These are phyloP conservation scores for Cephus nigrinus DNA, from an alignment of 2,888 invertebrate species.

Conservation along the genomic window DNA sequence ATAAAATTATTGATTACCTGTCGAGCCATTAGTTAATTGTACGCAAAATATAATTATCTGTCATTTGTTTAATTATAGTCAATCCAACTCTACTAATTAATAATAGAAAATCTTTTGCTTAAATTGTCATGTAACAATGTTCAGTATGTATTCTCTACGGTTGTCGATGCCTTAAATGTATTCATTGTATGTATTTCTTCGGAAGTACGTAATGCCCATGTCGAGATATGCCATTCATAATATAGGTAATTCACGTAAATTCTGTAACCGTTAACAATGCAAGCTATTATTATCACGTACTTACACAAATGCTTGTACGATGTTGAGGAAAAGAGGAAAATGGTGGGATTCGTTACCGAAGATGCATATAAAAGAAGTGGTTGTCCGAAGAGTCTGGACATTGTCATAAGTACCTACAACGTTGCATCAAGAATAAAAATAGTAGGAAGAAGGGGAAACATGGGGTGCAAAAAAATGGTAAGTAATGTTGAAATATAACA, in stretches of 20 bases:
- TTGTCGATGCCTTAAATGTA: neutral
- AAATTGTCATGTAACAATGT: neutral
- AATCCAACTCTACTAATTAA: neutral
- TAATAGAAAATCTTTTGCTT: neutral
- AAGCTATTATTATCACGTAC: slow-evolving; percentile 40
- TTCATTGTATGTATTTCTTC: neutral
- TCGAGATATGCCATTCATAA: neutral
- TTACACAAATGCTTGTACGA: slow-evolving; percentile 30
- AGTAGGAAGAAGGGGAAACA: neutral
- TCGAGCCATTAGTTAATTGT: neutral
- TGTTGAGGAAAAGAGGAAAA: neutral
- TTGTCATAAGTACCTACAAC: neutral
- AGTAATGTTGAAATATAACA: neutral
- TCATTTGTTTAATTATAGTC: neutral
- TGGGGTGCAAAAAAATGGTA: slow-evolving; percentile 13
- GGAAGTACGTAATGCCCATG: slow-evolving; percentile 35
- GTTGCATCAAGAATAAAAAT: neutral
- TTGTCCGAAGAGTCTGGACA: slow-evolving; percentile 7
- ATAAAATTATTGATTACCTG: neutral
- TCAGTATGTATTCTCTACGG: neutral
- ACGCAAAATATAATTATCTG: neutral
- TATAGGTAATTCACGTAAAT: slow-evolving; percentile 31
- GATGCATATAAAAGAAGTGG: slow-evolving; percentile 17
- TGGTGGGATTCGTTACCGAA: slow-evolving; percentile 18
- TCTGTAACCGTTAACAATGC: slow-evolving; percentile 40